phyloP scores from a whole-genome alignment of 2,797 vertebrate genomes.

The Cossypha polioptera region DNA sequence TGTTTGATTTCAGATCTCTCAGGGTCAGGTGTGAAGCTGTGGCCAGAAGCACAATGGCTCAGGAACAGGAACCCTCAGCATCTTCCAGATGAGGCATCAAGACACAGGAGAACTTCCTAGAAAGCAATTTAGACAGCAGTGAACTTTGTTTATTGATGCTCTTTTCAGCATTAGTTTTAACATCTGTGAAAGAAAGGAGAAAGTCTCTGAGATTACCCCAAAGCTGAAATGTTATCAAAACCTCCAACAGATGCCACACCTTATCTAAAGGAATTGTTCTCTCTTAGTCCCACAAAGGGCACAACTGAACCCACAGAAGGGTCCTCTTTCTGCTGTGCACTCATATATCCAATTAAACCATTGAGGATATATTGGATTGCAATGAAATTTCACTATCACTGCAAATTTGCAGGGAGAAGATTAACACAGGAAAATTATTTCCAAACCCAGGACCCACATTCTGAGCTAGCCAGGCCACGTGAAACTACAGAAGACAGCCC shows the following conservation, averaged over 20 bases:
- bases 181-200: not conserved
- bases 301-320: not conserved
- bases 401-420: not conserved
- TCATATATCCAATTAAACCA: not conserved
- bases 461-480: not conserved
- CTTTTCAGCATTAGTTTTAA: not conserved
- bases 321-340: not conserved
- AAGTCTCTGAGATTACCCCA: not conserved
- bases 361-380: rapidly evolving
- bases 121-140: not conserved
- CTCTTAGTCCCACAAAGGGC: rapidly evolving
- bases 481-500: not conserved
- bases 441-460: not conserved
- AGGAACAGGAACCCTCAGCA: not conserved
- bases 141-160: not conserved
- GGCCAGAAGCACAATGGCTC: not conserved
- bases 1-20: not conserved
- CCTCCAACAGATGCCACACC: not conserved
- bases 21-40: not conserved
- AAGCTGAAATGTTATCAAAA: not conserved
- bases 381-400: not conserved
- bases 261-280: not conserved
- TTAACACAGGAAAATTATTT: not conserved
- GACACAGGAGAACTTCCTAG: not conserved
- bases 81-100: not conserved